Evolutionary conservation across 2,797 vertebrate genomes (phyloP), one percentile per base, ranked within the genome.

Genomic region (Sciurus carolinensis): DNA sequence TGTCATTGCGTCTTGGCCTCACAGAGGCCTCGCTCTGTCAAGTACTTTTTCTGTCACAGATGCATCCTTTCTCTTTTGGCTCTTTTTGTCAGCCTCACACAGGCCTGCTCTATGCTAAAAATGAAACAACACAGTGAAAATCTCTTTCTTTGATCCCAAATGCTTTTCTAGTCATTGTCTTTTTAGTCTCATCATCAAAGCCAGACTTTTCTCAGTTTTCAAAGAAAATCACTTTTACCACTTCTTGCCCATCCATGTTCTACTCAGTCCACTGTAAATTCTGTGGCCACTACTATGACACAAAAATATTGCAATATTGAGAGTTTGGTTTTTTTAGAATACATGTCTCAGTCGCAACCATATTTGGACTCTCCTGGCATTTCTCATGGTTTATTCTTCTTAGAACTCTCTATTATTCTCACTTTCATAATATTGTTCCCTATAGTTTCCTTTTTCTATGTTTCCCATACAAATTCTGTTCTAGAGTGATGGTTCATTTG

Each of bases 151-250:
- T 62, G 79, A 83, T 83, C 5, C 11, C 36, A 5, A 7, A 1
- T 64, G 33, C 17, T 54, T 92, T 28, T 81, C 72, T 94, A 81
- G 57, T 80, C 42, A 84, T 90, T 94, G 18, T 88, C 26, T 33
- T 89, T 86, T 91, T 13, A 39, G 9, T 73, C 10, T 94, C 28
- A 24, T 57, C 33, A 72, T 82, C 69, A 96, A 87, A 96, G 72
- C 11, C 85, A 72, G 18, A 77, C n/a, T 89, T 76, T 57, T 44
- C 54, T 47, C 17, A 76, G 24, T 24, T 52, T 66, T 79, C 39
- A n/a, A 8, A 87, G 85, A 88, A 87, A 73, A 6, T 81, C 2
- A 15, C 10, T 57, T 64, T 85, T 75, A 76, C 4, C 10, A 44
- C 39, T 82, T 90, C 36, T 2, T 87, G 4, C 20, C 30, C 26